These are phyloP conservation scores for Hirudo medicinalis DNA, from an alignment of 1,140 invertebrate genomes.

Conservation along the genomic window DNA sequence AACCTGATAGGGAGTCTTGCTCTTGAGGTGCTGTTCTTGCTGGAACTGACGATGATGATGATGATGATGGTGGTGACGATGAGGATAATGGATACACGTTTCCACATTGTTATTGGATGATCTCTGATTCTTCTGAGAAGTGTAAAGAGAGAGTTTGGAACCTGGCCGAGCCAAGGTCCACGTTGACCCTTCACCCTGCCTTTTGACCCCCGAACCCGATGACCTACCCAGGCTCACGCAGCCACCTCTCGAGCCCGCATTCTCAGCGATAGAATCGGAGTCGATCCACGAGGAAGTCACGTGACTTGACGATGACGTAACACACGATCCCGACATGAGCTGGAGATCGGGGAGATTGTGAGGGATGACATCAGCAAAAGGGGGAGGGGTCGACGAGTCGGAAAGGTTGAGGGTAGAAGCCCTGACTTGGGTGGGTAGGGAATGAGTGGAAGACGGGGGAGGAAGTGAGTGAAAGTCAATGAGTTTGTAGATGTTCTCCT, in stretches of 20 bases:
- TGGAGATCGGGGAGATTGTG: not conserved
- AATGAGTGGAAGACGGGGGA: not conserved
- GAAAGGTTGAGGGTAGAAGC: not conserved
- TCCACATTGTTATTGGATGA: not conserved
- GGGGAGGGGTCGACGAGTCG: not conserved
- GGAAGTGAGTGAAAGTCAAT: conserved; percentile 7
- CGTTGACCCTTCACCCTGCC: too few species aligned
- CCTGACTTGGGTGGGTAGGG: not conserved
- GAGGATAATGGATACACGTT: not conserved
- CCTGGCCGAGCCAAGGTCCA: too few species aligned
- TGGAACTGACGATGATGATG: not conserved
- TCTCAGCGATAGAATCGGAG: not conserved
- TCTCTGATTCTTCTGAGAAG: too few species aligned
- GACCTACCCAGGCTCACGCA: not conserved
- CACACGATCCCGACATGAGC: not conserved
- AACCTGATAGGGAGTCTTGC: too few species aligned
- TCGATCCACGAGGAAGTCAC: not conserved
- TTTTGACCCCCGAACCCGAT: not conserved
- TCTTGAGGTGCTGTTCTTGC: not conserved
- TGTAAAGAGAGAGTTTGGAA: too few species aligned
- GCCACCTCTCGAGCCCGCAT: not conserved
- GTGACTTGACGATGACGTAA: not conserved
- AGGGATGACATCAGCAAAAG: conserved; percentile 2
- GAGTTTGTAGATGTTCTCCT: conserved; percentile 10
- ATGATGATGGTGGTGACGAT: not conserved